phyloP scores from a whole-genome alignment of 2,797 vertebrate genomes.

The Pristis pectinata region DNA sequence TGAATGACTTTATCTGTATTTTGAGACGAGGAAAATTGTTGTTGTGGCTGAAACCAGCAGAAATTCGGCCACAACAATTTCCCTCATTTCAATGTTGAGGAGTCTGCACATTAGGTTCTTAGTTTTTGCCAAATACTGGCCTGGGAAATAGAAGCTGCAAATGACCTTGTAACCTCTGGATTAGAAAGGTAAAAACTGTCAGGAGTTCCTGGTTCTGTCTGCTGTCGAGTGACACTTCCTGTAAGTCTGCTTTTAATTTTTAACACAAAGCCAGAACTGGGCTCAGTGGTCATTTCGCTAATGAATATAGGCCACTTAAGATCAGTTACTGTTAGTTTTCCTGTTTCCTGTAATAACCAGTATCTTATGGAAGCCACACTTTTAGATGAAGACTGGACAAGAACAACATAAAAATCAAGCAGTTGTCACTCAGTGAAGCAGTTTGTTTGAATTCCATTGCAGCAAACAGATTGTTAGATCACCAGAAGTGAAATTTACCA shows the following conservation, averaged over 20 bases:
- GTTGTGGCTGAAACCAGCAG: too few species aligned
- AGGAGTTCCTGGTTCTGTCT: neutral
- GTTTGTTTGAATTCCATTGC: neutral
- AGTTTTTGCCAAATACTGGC: neutral
- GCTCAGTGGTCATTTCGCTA: neutral
- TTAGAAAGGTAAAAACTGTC: neutral
- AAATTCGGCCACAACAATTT: too few species aligned
- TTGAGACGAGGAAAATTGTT: too few species aligned
- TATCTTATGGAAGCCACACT: neutral
- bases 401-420: neutral
- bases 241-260: neutral
- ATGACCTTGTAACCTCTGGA: neutral
- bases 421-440: neutral
- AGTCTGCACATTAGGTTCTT: neutral
- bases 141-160: neutral
- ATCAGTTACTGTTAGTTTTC: neutral
- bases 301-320: neutral
- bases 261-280: neutral
- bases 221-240: neutral
- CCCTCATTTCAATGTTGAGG: too few species aligned
- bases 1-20: too few species aligned
- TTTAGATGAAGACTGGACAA: neutral
- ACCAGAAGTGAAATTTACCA: neutral
- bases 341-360: neutral
- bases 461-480: neutral